Evolutionary conservation across 2,888 invertebrate species (phyloP), one percentile per base, ranked within the genome.

Genomic region (Agrenia bidenticulata): DNA sequence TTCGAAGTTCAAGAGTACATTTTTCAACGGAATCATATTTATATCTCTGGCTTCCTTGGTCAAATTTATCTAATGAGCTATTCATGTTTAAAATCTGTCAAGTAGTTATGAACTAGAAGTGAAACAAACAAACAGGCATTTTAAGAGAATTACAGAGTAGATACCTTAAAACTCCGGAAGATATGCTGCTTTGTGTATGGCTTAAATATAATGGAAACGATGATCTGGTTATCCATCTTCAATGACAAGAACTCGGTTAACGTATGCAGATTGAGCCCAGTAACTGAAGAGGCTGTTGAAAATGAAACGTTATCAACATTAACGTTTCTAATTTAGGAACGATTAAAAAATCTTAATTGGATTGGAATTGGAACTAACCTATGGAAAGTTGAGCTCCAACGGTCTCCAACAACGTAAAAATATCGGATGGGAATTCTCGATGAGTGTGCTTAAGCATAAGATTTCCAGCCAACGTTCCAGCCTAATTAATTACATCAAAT

Each of bases 351-450:
- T n/a, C n/a, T n/a, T n/a, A n/a, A n/a, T n/a, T n/a, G n/a, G n/a
- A n/a, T n/a, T n/a, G n/a, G n/a, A n/a, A n/a, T n/a, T n/a, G n/a
- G n/a, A n/a, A n/a, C 54, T 65, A 61, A 78, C 78, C 75, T 54
- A 79, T 72, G 21, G 66, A 68, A 41, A 79, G 49, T 21, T 69
- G 73, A 1, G 77, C 78, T 27, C 78, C 78, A 26, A 74, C 77
- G 13, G 78, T 72, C 69, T 78, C 79, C 51, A 89, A 77, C 13
- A 88, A 80, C 2, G 87, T 79, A 75, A 85, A 88, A n/a, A 89
- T 77, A 76, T 90, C 89, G 0, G 89, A 89, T 13, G 86, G 86
- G 77, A 89, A 89, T 59, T 87, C 87, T 2, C 80, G 83, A 72
- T 88, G 83, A 7, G 81, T 77, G 76, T 88, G 83, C 78, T 89